phyloP scores from a whole-genome alignment of 2,113 vertebrate genomes.

The Oostethus manadensis region DNA sequence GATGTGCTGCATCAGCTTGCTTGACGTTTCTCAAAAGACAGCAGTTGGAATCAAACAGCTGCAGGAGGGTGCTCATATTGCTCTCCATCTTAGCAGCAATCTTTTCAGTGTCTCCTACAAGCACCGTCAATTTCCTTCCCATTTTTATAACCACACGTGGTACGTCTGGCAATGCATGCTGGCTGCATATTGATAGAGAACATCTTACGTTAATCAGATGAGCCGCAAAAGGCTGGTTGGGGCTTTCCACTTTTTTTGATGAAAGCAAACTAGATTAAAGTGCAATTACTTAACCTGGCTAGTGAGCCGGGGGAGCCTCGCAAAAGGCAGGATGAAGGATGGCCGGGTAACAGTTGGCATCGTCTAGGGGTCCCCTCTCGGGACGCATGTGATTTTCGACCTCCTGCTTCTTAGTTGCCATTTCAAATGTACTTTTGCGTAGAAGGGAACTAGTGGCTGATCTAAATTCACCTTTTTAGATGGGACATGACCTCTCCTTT shows the following conservation, averaged over 20 bases:
- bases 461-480: slow-evolving; percentile 56
- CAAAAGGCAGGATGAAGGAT: slow-evolving; percentile 22
- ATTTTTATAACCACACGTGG: slow-evolving; percentile 1
- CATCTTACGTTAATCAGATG: slow-evolving; percentile 26
- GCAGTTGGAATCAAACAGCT: slow-evolving; percentile 23
- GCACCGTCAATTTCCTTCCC: slow-evolving; percentile 9
- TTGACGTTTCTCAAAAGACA: slow-evolving; percentile 23
- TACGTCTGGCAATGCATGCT: neutral
- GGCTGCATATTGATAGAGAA: slow-evolving; percentile 14
- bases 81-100: slow-evolving; percentile 10
- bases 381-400: slow-evolving; percentile 11
- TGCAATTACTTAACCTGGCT: slow-evolving; percentile 20
- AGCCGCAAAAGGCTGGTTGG: slow-evolving; percentile 9
- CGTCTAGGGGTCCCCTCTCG: slow-evolving; percentile 12
- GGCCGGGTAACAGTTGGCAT: slow-evolving; percentile 26
- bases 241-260: slow-evolving; percentile 20
- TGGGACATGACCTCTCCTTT: slow-evolving; percentile 44
- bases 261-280: slow-evolving; percentile 36
- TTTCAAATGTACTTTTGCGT: slow-evolving; percentile 15
- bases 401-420: slow-evolving; percentile 26
- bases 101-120: slow-evolving; percentile 15
- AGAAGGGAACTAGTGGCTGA: slow-evolving; percentile 16
- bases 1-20: slow-evolving; percentile 28
- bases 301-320: neutral
- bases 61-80: slow-evolving; percentile 10